phyloP scores from a whole-genome alignment of 2,797 vertebrate species.

The Anguilla obscura region DNA sequence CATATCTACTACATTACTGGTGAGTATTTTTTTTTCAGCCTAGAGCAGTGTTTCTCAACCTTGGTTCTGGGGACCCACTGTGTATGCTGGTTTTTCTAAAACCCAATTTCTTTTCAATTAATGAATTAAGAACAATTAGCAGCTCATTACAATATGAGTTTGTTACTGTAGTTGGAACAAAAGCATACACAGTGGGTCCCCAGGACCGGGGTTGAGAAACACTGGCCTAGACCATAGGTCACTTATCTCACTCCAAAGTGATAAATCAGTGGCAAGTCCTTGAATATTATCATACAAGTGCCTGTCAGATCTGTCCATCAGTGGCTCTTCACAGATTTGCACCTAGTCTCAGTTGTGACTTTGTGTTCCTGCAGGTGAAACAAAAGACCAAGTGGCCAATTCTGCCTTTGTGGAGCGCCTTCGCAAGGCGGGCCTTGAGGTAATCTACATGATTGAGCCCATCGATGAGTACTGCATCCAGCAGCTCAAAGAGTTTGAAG shows the following conservation, averaged over 20 bases:
- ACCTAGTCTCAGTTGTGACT: not conserved
- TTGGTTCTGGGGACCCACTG: no score
- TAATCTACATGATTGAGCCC: constrained; percentile 97
- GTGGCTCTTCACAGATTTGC: not conserved
- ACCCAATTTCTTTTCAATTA: no score
- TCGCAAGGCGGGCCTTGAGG: constrained; percentile 89
- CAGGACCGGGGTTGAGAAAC: no score
- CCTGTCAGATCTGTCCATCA: not conserved
- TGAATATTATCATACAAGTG: not conserved
- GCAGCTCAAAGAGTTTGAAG: constrained; percentile 93
- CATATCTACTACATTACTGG: constrained; percentile 83
- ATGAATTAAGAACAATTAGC: no score
- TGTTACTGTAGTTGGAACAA: no score
- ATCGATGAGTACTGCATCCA: constrained; percentile 98
- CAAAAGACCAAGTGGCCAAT: constrained; percentile 96
- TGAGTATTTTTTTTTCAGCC: constrained; percentile 2
- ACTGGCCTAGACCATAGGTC: not conserved
- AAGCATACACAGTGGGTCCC: no score
- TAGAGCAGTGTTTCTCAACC: not conserved
- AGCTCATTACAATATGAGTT: no score
- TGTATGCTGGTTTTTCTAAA: no score
- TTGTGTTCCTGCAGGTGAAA: constrained; percentile 78
- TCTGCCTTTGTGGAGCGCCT: constrained; percentile 95
- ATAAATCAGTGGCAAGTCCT: not conserved
- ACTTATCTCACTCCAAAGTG: not conserved